phyloP scores from a whole-genome alignment of 2,113 vertebrate species.

The Beaufortia kweichowensis region DNA sequence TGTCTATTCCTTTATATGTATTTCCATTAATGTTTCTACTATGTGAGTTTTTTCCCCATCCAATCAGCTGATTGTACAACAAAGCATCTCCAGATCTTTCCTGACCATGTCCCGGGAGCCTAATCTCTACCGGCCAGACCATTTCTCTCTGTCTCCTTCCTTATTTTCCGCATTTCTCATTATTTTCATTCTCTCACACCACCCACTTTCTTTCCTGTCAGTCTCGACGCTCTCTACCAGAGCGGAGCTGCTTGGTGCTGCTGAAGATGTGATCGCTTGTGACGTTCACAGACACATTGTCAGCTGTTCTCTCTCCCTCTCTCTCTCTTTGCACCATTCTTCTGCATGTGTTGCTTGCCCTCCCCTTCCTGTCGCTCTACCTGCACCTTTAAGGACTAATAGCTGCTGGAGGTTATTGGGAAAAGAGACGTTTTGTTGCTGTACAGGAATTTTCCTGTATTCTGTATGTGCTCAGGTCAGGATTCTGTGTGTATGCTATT shows the following conservation, averaged over 20 bases:
- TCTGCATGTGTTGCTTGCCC: neutral
- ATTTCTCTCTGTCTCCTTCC: conserved; percentile 13
- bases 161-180: conserved; percentile 2
- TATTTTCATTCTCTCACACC: conserved; percentile 40
- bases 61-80: conserved; percentile 41
- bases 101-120: conserved; percentile 59
- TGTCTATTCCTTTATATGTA: too few species aligned
- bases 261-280: neutral
- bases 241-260: neutral
- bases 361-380: neutral
- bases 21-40: too few species aligned
- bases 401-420: conserved; percentile 19
- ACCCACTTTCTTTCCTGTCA: conserved; percentile 25
- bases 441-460: neutral
- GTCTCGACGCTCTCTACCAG: conserved; percentile 16
- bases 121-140: conserved; percentile 69
- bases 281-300: conserved; percentile 10
- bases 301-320: neutral
- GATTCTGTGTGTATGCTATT: neutral
- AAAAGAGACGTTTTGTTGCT: conserved; percentile 33
- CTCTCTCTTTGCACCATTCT: neutral
- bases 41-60: too few species aligned
- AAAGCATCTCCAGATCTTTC: conserved; percentile 53
- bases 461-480: neutral
- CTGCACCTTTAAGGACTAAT: conserved; percentile 7